Percentiles rank a stretch among this genome's conserved stretches.
These are phyloP conservation scores for Discoglossus pictus DNA, from an alignment of 2,797 vertebrate species.

Conservation along the genomic window DNA sequence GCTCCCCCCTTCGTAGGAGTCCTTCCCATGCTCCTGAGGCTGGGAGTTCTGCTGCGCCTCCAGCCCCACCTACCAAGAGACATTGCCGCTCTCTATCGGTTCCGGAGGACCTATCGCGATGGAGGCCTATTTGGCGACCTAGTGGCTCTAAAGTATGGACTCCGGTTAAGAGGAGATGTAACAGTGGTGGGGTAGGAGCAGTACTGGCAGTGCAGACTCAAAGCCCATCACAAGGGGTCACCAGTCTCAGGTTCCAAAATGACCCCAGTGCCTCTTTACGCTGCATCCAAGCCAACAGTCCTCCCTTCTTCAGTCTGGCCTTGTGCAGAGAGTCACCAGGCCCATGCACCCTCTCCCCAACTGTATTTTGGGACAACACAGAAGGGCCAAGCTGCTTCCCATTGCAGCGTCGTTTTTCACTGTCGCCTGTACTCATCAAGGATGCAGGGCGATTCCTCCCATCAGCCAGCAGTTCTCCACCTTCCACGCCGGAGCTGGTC, in stretches of 20 bases:
- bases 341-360: slow-evolving; percentile 57
- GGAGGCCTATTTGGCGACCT: slow-evolving; percentile 87
- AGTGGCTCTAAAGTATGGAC: slow-evolving; percentile 90
- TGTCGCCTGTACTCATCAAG: slow-evolving; percentile 84
- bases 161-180: slow-evolving; percentile 82
- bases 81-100: slow-evolving; percentile 89
- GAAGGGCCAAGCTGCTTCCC: slow-evolving; percentile 67
- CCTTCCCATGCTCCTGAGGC: slow-evolving; percentile 72
- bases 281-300: slow-evolving; percentile 76
- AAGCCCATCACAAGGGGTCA: slow-evolving; percentile 66
- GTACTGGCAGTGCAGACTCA: slow-evolving; percentile 68
- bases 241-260: slow-evolving; percentile 78
- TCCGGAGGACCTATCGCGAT: slow-evolving; percentile 88
- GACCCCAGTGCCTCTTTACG: slow-evolving; percentile 82
- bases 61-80: slow-evolving; percentile 77
- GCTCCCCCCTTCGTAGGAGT: slow-evolving; percentile 54
- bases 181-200: slow-evolving; percentile 71
- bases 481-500: slow-evolving; percentile 68
- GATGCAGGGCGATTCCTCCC: slow-evolving; percentile 82
- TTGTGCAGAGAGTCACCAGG: slow-evolving; percentile 81
- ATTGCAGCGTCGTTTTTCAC: slow-evolving; percentile 84
- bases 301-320: slow-evolving; percentile 87
- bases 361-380: slow-evolving; percentile 65
- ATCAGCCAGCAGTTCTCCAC: slow-evolving; percentile 83
- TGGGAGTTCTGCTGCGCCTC: slow-evolving; percentile 65